Base-by-base conservation (phyloP, 2,797 vertebrate genomes). In the Mallotus villosus region DNA sequence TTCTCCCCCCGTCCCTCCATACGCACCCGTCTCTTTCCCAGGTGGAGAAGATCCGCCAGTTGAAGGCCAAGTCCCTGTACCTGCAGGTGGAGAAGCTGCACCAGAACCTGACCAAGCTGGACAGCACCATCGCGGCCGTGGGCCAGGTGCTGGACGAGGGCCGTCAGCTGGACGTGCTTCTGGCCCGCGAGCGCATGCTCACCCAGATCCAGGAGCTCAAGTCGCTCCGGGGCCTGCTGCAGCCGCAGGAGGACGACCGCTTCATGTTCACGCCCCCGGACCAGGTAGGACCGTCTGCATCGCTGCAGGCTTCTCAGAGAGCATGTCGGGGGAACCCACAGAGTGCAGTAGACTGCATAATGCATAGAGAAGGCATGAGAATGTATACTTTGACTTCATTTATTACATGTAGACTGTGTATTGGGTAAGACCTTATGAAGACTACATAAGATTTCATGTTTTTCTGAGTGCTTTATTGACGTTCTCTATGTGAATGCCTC, bases 31-130 rank as follows among this genome's bases (percentile, higher is more conserved):
- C 8, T 21, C 34, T 59, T 69, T 70, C 70, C 0, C 84, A 99
- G 98, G 95, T 99, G 74, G 98, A 99, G 90, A 99, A 99, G 92
- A 99, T 99, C 84, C 96, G 97, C 60, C 97, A 99, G 88, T 93
- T 99, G 85, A 99, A 99, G 89, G 96, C 96, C 74, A 99, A 99
- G 90, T 98, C 97, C 3, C 92, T 99, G 58, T 99, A 99, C 88
- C 92, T 99, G 85, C 98, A 99, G 89, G 96, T 99, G 73, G 98
- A 99, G 79, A 98, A 98, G 82, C 92, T 99, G 62, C 96, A 98
- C 73, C 97, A 98, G 88, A 97, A 95, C 89, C 93, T 99, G 8
- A 97, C 93, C 83, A 98, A 98, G 85, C 81, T 99, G 69, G 98
- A 99, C 83, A 97, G 94, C 91, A 98, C 97, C 73, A 97, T 99